Evolutionary conservation across 1,140 invertebrate species (phyloP).

Genomic region (Cylas formicarius): DNA sequence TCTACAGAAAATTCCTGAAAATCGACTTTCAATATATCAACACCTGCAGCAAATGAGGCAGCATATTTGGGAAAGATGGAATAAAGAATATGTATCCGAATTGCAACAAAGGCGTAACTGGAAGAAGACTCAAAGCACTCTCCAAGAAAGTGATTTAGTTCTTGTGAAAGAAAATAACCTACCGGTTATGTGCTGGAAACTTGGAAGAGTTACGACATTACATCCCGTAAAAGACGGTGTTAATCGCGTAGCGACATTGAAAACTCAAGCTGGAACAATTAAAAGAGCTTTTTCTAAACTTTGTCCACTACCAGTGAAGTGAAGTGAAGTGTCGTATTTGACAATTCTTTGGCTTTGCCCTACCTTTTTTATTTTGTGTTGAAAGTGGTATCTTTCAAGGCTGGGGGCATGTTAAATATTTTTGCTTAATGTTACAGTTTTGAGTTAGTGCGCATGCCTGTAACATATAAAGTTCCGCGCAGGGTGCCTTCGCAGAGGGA

Average conservation of each 20-base stretch:
- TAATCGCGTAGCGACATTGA: slow-evolving; percentile 7
- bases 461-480: no score
- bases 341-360: no score
- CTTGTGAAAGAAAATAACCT: slow-evolving; percentile 18
- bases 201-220: slow-evolving; percentile 1
- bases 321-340: no score
- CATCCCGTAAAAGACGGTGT: slow-evolving; percentile 4
- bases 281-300: slow-evolving; percentile 4
- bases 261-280: slow-evolving; percentile 4
- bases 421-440: no score
- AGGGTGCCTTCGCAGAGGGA: no score
- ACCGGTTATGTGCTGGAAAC: slow-evolving; percentile 9
- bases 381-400: no score
- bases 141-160: slow-evolving; percentile 11
- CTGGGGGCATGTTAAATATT: no score
- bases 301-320: slow-evolving; percentile 6
- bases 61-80: slow-evolving; percentile 31
- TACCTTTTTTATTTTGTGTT: no score
- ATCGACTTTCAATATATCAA: slow-evolving; percentile 11
- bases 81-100: slow-evolving; percentile 25
- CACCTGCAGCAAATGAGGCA: slow-evolving; percentile 14
- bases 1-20: slow-evolving; percentile 12
- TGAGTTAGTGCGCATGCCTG: no score
- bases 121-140: not conserved
- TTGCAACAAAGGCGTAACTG: slow-evolving; percentile 20